phyloP scores from a whole-genome alignment of 2,888 invertebrate species.

The Oxycera nigricornis region DNA sequence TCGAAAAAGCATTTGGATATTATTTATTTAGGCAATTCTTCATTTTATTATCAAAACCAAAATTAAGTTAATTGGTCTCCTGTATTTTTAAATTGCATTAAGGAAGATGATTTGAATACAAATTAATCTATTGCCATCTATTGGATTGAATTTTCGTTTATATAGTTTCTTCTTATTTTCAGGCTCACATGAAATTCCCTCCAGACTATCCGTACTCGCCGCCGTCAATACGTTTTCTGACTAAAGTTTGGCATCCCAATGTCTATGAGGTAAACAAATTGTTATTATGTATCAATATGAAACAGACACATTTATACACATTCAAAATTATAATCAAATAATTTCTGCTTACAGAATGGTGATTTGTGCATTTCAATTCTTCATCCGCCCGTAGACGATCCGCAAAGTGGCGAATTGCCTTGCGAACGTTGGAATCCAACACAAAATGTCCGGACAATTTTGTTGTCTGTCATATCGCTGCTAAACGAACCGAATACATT shows the following conservation, averaged over 20 bases:
- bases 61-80: no score
- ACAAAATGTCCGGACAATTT: slow-evolving; percentile 97
- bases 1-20: no score
- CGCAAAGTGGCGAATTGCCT: slow-evolving; percentile 97
- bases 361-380: slow-evolving; percentile 99
- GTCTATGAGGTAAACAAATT: slow-evolving; percentile 91
- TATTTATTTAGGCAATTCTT: no score
- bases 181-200: slow-evolving; percentile 99
- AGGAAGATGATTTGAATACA: no score
- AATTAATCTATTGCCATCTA: no score
- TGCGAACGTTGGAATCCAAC: slow-evolving; percentile 99
- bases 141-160: no score
- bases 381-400: slow-evolving; percentile 99
- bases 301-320: slow-evolving; percentile 48
- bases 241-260: slow-evolving; percentile 99
- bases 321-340: background rate
- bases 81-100: no score
- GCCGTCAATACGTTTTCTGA: slow-evolving; percentile 95
- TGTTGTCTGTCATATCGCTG: slow-evolving; percentile 97
- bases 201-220: slow-evolving; percentile 99
- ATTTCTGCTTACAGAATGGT: slow-evolving; percentile 78
- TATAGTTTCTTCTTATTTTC: no score
- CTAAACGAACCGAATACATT: slow-evolving; percentile 99
- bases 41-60: no score
- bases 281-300: slow-evolving; percentile 53